A percentile compares a stretch with the other conserved stretches of the same genome.
Conservation (phyloP, 2,888 invertebrate species). For the Physocephala rufipes region DNA sequence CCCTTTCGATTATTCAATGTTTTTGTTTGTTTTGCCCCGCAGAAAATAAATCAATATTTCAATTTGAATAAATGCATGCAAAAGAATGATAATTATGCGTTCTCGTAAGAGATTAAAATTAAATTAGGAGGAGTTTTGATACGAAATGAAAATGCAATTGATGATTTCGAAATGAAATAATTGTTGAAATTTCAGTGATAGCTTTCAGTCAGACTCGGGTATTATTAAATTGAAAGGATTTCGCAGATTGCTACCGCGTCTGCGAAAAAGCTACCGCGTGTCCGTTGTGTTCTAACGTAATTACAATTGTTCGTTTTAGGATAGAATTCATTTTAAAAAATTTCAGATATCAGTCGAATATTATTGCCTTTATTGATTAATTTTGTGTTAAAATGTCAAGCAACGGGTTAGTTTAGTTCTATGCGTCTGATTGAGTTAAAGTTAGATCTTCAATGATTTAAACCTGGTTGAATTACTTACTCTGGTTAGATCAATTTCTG, state of each 20-base stretch:
- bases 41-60: constrained; percentile 32
- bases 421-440: no score
- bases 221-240: background rate
- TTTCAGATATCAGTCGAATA: background rate
- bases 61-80: constrained; percentile 28
- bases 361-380: constrained; percentile 1
- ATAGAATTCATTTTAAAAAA: background rate
- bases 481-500: no score
- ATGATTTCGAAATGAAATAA: constrained; percentile 9
- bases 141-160: constrained; percentile 24
- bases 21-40: no score
- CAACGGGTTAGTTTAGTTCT: no score
- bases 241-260: background rate
- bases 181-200: background rate
- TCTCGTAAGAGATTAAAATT: constrained; percentile 32
- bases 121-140: constrained; percentile 31
- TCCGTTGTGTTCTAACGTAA: constrained; percentile 26
- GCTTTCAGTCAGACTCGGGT: background rate
- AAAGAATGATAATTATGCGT: constrained; percentile 29
- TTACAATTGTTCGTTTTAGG: constrained; percentile 1
- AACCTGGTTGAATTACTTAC: no score
- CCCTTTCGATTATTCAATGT: background rate
- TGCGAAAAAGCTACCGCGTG: constrained; percentile 4
- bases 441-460: no score
- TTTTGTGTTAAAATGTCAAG: no score